Evolutionary conservation across 2,888 invertebrate species (phyloP).

Genomic region (Timema podura): DNA sequence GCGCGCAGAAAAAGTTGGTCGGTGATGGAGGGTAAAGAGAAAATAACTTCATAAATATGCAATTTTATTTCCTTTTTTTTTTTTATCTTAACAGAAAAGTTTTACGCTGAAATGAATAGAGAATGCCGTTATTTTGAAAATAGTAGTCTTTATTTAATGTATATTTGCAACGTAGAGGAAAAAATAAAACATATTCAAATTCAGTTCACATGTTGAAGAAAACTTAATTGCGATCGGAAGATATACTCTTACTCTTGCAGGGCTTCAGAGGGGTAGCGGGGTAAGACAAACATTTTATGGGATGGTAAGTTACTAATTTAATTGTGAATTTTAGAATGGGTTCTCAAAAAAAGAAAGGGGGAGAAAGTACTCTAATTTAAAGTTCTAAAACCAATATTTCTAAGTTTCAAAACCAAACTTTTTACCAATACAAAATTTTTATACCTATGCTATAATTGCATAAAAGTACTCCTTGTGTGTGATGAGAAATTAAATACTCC

Average conservation of each 20-base stretch:
- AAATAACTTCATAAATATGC: slow-evolving; percentile 33
- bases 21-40: slow-evolving; percentile 23
- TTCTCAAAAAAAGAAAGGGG: no score
- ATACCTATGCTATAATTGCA: no score
- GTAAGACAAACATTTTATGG: no score
- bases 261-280: no score
- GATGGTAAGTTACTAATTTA: no score
- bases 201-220: slow-evolving; percentile 7
- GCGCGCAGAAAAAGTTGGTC: not conserved
- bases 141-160: slow-evolving; percentile 5
- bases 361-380: no score
- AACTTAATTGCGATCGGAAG: slow-evolving; percentile 13
- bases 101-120: slow-evolving; percentile 26
- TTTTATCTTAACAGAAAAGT: slow-evolving; percentile 19
- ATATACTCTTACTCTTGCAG: not conserved
- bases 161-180: slow-evolving; percentile 1
- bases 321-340: no score
- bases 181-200: slow-evolving; percentile 11
- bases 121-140: slow-evolving; percentile 21
- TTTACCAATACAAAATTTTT: no score
- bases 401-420: no score
- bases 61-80: slow-evolving; percentile 27
- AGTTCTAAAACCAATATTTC: no score
- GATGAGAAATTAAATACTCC: no score
- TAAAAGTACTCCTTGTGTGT: no score